phyloP scores from a whole-genome alignment of 2,113 vertebrate genomes.

The Corydoras sp. region DNA sequence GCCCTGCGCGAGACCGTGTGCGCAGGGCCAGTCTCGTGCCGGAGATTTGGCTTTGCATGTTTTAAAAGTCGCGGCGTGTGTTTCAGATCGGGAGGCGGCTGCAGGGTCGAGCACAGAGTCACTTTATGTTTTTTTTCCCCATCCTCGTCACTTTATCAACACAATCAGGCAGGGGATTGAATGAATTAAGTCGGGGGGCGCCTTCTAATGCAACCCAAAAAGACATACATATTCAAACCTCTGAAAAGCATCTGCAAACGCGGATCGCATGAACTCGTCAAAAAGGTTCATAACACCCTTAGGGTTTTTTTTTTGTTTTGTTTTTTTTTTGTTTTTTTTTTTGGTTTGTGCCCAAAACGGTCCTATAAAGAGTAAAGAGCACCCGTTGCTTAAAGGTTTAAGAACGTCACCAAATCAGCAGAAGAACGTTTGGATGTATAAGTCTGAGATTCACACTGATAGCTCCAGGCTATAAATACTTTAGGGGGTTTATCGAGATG shows the following conservation, averaged over 20 bases:
- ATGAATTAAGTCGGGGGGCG: conserved; percentile 35
- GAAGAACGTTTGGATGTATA: too few relatives aligned
- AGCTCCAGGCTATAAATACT: too few relatives aligned
- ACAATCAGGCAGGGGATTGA: conserved; percentile 35
- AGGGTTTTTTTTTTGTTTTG: background rate
- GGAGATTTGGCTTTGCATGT: conserved; percentile 72
- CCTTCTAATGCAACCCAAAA: conserved; percentile 24
- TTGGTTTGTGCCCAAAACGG: background rate
- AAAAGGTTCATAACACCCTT: background rate
- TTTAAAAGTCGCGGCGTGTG: conserved; percentile 51
- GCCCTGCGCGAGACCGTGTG: conserved; percentile 59
- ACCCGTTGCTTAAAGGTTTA: too few relatives aligned
- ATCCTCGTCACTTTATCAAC: conserved; percentile 41
- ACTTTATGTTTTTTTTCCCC: conserved; percentile 30
- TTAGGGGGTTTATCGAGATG: too few relatives aligned
- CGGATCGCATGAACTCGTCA: background rate
- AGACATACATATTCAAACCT: conserved; percentile 40
- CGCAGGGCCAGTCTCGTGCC: conserved; percentile 61
- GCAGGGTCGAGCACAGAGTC: conserved; percentile 31
- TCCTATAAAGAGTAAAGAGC: background rate
- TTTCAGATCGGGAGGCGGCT: background rate
- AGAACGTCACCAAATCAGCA: too few relatives aligned
- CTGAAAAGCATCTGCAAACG: conserved; percentile 25
- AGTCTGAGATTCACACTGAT: too few relatives aligned
- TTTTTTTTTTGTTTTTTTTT: too few relatives aligned